A percentile compares a stretch with the other conserved stretches of the same genome.
phyloP scores from a whole-genome alignment of 2,888 invertebrate genomes.

The Therioaphis trifolii region DNA sequence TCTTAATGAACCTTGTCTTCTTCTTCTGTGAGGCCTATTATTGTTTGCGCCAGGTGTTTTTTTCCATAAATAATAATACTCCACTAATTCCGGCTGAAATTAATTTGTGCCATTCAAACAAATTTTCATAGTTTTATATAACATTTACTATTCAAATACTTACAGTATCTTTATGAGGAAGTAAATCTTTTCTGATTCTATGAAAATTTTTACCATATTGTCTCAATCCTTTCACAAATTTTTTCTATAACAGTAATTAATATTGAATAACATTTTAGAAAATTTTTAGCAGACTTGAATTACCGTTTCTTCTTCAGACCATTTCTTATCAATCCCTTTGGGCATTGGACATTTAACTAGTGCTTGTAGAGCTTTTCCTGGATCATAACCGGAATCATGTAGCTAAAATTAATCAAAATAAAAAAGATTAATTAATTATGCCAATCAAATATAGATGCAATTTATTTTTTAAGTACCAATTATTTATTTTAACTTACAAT shows the following conservation, averaged over 20 bases:
- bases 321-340: slow-evolving; percentile 96
- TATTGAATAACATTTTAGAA: slow-evolving; percentile 3
- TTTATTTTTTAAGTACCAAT: neutral
- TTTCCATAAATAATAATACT: slow-evolving; percentile 99
- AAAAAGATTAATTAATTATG: too few species aligned
- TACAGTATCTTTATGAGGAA: slow-evolving; percentile 96
- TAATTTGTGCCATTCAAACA: slow-evolving; percentile 54
- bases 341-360: slow-evolving; percentile 97
- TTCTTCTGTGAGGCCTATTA: slow-evolving; percentile 91
- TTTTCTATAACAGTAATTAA: slow-evolving; percentile 73
- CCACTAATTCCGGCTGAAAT: slow-evolving; percentile 88
- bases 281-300: slow-evolving; percentile 66
- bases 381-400: slow-evolving; percentile 96
- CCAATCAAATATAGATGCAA: too few species aligned
- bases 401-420: slow-evolving; percentile 72
- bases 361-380: slow-evolving; percentile 94
- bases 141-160: slow-evolving; percentile 67
- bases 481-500: slow-evolving; percentile 73
- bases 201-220: slow-evolving; percentile 99
- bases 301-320: slow-evolving; percentile 95
- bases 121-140: slow-evolving; percentile 22
- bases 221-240: slow-evolving; percentile 97
- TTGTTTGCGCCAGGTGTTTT: slow-evolving; percentile 98
- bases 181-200: slow-evolving; percentile 93
- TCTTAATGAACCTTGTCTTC: slow-evolving; percentile 86